phyloP scores from a whole-genome alignment of 2,888 invertebrate species.

The Macrophya annulata region DNA sequence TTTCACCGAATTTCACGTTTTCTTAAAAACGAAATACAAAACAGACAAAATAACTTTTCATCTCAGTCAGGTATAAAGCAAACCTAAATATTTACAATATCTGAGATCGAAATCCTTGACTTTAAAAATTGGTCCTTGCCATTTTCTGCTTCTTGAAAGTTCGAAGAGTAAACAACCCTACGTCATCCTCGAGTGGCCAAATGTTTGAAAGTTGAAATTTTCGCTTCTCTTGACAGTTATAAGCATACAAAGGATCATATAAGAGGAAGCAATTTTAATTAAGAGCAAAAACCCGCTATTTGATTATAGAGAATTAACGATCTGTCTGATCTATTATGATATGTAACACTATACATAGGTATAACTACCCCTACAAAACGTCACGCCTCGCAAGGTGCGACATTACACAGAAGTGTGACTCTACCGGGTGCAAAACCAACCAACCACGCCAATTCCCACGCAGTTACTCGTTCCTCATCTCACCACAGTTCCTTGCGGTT shows the following conservation, averaged over 20 bases:
- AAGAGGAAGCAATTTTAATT: constrained; percentile 4
- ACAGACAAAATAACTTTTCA: constrained; percentile 2
- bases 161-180: constrained; percentile 45
- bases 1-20: neutral
- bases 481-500: constrained; percentile 25
- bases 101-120: constrained; percentile 38
- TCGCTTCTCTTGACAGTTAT: neutral
- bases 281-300: neutral
- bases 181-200: constrained; percentile 33
- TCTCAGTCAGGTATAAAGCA: neutral
- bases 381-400: constrained; percentile 54
- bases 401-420: constrained; percentile 37
- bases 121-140: constrained; percentile 41
- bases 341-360: neutral
- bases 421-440: constrained; percentile 28
- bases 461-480: constrained; percentile 1
- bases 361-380: constrained; percentile 45
- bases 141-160: constrained; percentile 28
- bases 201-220: constrained; percentile 24
- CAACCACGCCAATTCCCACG: constrained; percentile 51
- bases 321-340: neutral
- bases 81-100: constrained; percentile 43
- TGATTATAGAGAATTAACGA: neutral
- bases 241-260: neutral
- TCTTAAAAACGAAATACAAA: neutral